phyloP scores from a whole-genome alignment of 2,797 vertebrate genomes.

The Parotocinclus haroldoi region DNA sequence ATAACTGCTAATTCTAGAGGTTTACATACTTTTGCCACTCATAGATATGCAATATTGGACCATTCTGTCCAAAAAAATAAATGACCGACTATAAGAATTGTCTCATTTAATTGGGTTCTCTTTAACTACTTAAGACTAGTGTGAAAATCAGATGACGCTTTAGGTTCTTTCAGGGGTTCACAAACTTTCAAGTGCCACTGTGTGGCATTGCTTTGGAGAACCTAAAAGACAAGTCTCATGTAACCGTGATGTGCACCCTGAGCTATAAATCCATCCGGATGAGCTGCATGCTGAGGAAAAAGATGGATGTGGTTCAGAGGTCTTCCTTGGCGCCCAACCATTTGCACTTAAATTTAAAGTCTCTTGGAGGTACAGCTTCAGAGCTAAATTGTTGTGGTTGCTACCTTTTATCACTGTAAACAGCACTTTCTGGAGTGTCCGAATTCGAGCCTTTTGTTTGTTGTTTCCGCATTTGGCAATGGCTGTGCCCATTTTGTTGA shows the following conservation, averaged over 20 bases:
- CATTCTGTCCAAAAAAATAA: too few species aligned
- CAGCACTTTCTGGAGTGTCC: conserved; percentile 21
- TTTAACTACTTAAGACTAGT: too few species aligned
- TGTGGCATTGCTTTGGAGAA: conserved; percentile 7
- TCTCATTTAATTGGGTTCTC: too few species aligned
- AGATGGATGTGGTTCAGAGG: conserved; percentile 29
- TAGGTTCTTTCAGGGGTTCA: too few species aligned
- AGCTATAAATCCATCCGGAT: conserved; percentile 24
- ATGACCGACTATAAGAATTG: too few species aligned
- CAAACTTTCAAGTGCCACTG: not conserved
- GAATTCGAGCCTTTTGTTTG: conserved; percentile 26
- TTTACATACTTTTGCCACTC: too few species aligned
- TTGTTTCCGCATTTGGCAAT: conserved; percentile 22
- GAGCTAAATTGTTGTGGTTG: conserved; percentile 25
- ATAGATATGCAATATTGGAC: too few species aligned
- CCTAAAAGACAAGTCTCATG: not conserved
- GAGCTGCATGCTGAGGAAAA: conserved; percentile 13
- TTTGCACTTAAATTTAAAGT: conserved; percentile 27
- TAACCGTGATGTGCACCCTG: not conserved
- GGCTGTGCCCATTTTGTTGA: conserved; percentile 3
- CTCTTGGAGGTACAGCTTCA: conserved; percentile 22
- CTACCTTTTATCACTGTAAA: conserved; percentile 31
- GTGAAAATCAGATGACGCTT: too few species aligned
- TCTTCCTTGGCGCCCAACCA: conserved; percentile 4
- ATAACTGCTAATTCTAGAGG: too few species aligned